A percentile compares a stretch with the other conserved stretches of the same genome.
Conservation (phyloP, 1,140 invertebrate genomes). For the Temnothorax curvispinosus region DNA sequence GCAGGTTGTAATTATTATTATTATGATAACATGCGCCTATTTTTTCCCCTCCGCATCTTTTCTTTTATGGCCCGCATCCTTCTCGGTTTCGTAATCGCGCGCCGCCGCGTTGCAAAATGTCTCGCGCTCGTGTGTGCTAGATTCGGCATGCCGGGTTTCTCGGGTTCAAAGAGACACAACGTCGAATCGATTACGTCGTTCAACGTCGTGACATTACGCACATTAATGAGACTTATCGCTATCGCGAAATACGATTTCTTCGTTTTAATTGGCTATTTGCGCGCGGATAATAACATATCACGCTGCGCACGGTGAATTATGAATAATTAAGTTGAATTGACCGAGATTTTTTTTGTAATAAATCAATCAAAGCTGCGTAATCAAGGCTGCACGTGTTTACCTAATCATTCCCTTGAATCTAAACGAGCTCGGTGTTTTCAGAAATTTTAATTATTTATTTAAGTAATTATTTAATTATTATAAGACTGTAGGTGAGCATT, state of each 20-base stretch:
- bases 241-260: conserved; percentile 13
- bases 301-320: neutral
- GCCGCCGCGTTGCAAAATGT: conserved; percentile 23
- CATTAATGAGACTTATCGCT: conserved; percentile 4
- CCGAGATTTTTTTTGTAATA: neutral
- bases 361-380: neutral
- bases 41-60: neutral
- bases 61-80: conserved; percentile 7
- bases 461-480: conserved; percentile 8
- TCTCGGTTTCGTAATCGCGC: conserved; percentile 10
- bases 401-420: neutral
- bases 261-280: conserved; percentile 1
- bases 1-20: neutral
- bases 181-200: conserved; percentile 39
- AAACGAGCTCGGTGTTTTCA: neutral
- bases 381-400: neutral
- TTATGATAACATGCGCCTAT: neutral
- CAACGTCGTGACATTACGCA: neutral
- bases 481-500: neutral
- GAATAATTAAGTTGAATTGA: neutral
- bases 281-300: neutral
- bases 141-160: neutral
- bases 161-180: conserved; percentile 62
- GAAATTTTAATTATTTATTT: conserved; percentile 1
- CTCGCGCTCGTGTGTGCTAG: conserved; percentile 8